These are phyloP conservation scores for Sciurus vulgaris DNA, from an alignment of 2,797 vertebrate species.

Conservation along the genomic window DNA sequence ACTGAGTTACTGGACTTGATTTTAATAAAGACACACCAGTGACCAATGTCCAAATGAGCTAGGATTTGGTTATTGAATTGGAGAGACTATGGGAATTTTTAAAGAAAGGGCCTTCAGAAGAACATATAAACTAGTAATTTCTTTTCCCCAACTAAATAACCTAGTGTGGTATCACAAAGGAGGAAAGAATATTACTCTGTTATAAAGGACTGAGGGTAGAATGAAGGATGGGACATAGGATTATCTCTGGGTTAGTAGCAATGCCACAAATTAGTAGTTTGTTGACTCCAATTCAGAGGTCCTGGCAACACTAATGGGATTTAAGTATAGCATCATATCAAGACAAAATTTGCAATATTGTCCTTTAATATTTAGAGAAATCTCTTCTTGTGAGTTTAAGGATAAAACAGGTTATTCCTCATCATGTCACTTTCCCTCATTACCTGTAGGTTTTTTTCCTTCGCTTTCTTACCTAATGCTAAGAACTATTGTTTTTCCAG, in stretches of 20 bases:
- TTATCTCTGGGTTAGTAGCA: not conserved
- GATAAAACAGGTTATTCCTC: not conserved
- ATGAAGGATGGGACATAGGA: not conserved
- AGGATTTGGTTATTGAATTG: not conserved
- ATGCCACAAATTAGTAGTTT: not conserved
- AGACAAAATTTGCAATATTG: not conserved
- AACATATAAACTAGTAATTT: not conserved
- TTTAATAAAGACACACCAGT: not conserved
- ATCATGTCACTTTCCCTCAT: not conserved
- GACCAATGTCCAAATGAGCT: constrained; percentile 24
- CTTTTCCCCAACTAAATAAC: not conserved
- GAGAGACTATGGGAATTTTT: not conserved
- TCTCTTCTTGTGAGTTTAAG: not conserved
- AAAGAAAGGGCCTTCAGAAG: not conserved
- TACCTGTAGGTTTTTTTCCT: not conserved
- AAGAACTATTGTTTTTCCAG: not conserved
- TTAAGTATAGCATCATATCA: not conserved
- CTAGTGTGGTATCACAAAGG: not conserved
- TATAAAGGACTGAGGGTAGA: not conserved
- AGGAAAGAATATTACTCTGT: not conserved
- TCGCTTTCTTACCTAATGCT: not conserved
- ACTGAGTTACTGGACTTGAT: not conserved
- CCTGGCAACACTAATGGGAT: not conserved
- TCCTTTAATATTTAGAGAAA: constrained; percentile 29
- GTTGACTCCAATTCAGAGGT: not conserved